Conservation (phyloP, 2,113 vertebrate species). For the Chiloscyllium plagiosum region DNA sequence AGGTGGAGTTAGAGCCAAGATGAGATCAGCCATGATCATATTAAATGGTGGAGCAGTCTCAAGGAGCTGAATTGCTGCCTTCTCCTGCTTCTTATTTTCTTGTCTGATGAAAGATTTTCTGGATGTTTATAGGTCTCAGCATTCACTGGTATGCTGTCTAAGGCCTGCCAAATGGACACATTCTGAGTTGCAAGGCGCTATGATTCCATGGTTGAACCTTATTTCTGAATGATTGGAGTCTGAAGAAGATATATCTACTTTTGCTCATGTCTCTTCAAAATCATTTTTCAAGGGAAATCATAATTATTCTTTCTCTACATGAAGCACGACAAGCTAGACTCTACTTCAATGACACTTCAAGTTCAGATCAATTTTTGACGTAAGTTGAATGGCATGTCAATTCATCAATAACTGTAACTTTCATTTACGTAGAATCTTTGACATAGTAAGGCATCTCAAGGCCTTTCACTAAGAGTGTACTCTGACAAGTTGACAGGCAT, state of each 20-base stretch:
- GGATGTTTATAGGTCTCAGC: not conserved
- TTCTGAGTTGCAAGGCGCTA: not conserved
- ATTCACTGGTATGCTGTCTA: not conserved
- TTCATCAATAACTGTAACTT: not conserved
- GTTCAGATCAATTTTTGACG: not conserved
- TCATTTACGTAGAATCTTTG: not conserved
- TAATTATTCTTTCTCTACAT: not conserved
- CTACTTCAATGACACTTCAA: not conserved
- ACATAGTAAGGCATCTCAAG: not conserved
- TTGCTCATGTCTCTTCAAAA: not conserved
- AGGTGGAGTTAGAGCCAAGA: too few relatives aligned
- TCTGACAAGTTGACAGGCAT: not conserved
- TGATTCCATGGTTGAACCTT: not conserved
- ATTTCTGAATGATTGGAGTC: not conserved
- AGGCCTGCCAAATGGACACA: too few relatives aligned
- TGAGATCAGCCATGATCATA: too few relatives aligned
- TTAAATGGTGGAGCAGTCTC: too few relatives aligned
- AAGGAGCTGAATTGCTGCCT: too few relatives aligned
- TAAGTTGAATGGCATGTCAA: not conserved
- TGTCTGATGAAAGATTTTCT: not conserved
- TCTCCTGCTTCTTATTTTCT: too few relatives aligned
- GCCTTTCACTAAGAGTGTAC: not conserved
- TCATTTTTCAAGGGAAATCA: not conserved
- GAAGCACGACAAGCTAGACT: not conserved
- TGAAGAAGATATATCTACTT: not conserved